Evolutionary conservation across 2,797 vertebrate genomes (phyloP), one percentile per base, ranked within the genome.

Genomic region (Picus viridis): DNA sequence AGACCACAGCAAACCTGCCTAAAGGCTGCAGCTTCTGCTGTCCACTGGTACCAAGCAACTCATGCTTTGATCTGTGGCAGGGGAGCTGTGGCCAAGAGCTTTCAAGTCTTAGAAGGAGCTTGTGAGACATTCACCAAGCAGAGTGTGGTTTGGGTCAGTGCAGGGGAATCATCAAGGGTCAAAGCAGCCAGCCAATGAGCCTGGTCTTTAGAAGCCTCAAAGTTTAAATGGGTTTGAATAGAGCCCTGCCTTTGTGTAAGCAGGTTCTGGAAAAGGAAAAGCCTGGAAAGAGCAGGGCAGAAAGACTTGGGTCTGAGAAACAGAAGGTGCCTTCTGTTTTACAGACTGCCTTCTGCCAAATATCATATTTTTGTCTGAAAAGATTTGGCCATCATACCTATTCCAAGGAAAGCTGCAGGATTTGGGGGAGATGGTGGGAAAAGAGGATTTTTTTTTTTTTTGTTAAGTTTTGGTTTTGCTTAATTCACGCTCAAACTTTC

Each of bases 401-500:
- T 74, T 86, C 62, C 36, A 90, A 92, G 79, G 39, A 84, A 88
- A 67, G 53, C 9, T 26, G 15, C 43, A 88, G 82, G n/a, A 71
- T 93, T 39, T 65, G 26, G 30, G 87, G 71, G 30, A 86, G 92
- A 93, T 80, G 29, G 75, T 93, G 88, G 86, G 90, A 65, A 95
- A 96, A 91, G 32, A 24, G 7, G 54, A 47, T 34, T 81, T 91
- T 68, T 39, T 34, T 81, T 91, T 68, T 39, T 39, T 88, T 91
- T 77, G 30, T 91, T 61, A 73, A 62, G 24, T 86, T 92, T 93
- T 87, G 32, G 0, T 32, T 94, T 91, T 84, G 29, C 43, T 93
- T 85, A 65, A 87, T 92, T 92, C 86, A 56, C 72, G 56, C 69
- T 92, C 81, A 87, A 84, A 75, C 43, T 95, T 88, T 95, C 94